Evolutionary conservation across 2,797 vertebrate genomes (phyloP).

Genomic region (Poecilia velifera): DNA sequence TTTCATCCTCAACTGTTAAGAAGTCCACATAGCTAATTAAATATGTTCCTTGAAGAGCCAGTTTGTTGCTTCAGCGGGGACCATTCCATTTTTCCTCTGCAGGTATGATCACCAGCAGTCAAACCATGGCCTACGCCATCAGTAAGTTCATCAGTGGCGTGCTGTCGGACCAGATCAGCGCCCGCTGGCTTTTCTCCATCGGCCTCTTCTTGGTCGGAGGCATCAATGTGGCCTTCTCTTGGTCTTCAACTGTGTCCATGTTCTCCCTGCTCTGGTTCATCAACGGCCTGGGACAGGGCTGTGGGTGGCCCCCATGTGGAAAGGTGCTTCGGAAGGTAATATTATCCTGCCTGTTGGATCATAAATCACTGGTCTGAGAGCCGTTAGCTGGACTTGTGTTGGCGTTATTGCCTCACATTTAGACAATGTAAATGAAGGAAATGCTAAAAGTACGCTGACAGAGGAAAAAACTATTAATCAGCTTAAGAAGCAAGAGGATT

Average conservation of each 20-base stretch:
- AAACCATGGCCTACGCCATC: constrained; percentile 94
- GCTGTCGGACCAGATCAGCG: constrained; percentile 92
- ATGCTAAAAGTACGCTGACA: not conserved
- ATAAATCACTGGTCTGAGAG: not conserved
- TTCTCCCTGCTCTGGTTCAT: constrained; percentile 95
- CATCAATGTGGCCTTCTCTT: constrained; percentile 92
- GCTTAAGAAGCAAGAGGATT: not conserved
- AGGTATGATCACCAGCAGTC: constrained; percentile 97
- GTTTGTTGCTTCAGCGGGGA: not conserved
- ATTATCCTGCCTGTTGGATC: not conserved
- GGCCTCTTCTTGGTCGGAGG: constrained; percentile 92
- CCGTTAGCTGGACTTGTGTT: not conserved
- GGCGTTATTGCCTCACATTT: not conserved
- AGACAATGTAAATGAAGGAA: not conserved
- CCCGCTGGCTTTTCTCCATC: constrained; percentile 94
- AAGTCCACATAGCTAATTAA: not conserved
- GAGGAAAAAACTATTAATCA: not conserved
- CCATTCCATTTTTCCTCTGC: constrained; percentile 24
- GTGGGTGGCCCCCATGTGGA: constrained; percentile 96
- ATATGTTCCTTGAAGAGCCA: not conserved
- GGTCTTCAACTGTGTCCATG: constrained; percentile 86
- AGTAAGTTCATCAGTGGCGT: constrained; percentile 98
- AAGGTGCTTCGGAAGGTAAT: constrained; percentile 93
- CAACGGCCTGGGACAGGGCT: constrained; percentile 95
- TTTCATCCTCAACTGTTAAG: not conserved